Percentiles rank a stretch among this genome's conserved stretches.
phyloP scores from a whole-genome alignment of 2,113 vertebrate species.

The Agapornis roseicollis region DNA sequence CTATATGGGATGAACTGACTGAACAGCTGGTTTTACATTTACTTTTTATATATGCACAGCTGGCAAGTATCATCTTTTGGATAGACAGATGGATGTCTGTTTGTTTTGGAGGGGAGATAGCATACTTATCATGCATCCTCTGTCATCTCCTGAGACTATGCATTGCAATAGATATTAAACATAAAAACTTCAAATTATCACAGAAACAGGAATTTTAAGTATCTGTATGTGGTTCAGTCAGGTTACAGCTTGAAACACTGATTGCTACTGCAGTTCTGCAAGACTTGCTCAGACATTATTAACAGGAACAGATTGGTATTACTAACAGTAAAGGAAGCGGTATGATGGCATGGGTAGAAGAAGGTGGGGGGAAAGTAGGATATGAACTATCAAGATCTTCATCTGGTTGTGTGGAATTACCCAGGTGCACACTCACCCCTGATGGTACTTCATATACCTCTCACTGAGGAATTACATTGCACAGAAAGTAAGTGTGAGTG shows the following conservation, averaged over 20 bases:
- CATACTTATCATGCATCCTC: slow-evolving; percentile 21
- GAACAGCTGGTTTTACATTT: slow-evolving; percentile 66
- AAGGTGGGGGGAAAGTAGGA: not conserved
- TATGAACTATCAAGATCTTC: not conserved
- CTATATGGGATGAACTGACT: slow-evolving; percentile 39
- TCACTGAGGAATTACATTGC: not conserved
- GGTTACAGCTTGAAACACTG: not conserved
- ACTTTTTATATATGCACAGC: slow-evolving; percentile 54
- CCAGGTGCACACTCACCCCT: rapidly evolving
- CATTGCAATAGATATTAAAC: slow-evolving; percentile 45
- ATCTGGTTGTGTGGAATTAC: not conserved
- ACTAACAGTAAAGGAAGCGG: not conserved
- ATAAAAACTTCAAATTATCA: slow-evolving; percentile 26
- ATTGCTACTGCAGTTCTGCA: not conserved
- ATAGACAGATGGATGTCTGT: slow-evolving; percentile 44
- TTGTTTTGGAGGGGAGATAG: slow-evolving; percentile 29
- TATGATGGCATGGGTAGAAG: not conserved
- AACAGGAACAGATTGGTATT: not conserved
- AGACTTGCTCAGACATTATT: not conserved
- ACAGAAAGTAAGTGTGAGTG: not conserved
- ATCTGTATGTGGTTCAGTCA: not conserved
- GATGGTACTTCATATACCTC: not conserved
- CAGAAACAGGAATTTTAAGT: slow-evolving; percentile 2
- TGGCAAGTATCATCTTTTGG: slow-evolving; percentile 36
- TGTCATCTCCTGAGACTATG: slow-evolving; percentile 17